phyloP scores from a whole-genome alignment of 2,113 vertebrate genomes.

The Nesogale talazaci region DNA sequence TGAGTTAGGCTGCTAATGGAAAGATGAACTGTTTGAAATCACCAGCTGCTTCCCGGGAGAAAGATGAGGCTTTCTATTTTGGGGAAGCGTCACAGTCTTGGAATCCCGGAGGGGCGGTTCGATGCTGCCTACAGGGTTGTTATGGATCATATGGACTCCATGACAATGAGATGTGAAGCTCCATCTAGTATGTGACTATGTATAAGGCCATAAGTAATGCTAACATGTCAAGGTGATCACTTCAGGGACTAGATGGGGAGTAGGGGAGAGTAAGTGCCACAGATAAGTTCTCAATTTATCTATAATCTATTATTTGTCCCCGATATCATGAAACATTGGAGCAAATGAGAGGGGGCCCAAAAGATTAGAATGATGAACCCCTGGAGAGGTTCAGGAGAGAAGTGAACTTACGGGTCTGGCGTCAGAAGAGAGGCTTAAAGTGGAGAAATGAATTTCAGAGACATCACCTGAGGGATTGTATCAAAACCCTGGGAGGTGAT shows the following conservation, averaged over 20 bases:
- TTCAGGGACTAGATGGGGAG: not conserved
- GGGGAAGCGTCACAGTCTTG: no score
- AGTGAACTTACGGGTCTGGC: not conserved
- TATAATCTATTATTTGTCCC: not conserved
- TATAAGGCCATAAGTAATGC: not conserved
- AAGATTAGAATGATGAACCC: not conserved
- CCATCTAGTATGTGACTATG: not conserved
- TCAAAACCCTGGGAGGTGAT: not conserved
- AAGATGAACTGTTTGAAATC: no score
- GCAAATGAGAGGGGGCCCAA: not conserved
- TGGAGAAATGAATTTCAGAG: not conserved
- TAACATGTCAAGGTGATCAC: not conserved
- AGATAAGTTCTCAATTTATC: slow-evolving; percentile 3
- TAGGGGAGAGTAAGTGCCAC: not conserved
- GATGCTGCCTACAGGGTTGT: no score
- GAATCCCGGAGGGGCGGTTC: no score
- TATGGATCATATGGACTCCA: no score
- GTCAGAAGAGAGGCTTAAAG: not conserved
- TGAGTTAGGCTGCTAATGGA: no score
- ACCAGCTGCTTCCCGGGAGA: no score
- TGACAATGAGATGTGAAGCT: no score
- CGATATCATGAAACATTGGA: not conserved
- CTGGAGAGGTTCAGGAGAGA: not conserved
- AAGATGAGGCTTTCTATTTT: no score
- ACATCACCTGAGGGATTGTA: not conserved